Evolutionary conservation across 2,797 vertebrate genomes (phyloP).

Genomic region (Tragelaphus eurycerus): DNA sequence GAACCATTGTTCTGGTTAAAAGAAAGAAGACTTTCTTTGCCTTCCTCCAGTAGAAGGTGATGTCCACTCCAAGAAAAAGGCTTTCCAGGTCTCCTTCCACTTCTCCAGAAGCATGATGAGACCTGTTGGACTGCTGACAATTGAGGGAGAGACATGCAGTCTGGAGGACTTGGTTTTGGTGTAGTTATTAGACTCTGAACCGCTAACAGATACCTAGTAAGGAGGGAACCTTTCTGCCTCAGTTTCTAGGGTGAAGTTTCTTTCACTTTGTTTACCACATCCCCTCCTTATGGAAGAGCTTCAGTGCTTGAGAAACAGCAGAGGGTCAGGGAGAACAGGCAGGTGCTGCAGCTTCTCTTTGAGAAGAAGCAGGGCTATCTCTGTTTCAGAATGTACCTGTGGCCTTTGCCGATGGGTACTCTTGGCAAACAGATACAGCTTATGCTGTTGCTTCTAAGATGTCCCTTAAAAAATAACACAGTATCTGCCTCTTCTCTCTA

Average conservation of each 20-base stretch:
- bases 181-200: not conserved
- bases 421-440: not conserved
- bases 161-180: not conserved
- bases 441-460: not conserved
- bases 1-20: conserved; percentile 2
- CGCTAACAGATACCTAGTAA: not conserved
- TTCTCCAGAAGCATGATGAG: not conserved
- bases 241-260: not conserved
- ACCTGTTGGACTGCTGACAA: not conserved
- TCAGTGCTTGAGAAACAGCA: not conserved
- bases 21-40: not conserved
- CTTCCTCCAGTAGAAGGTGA: not conserved
- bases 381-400: not conserved
- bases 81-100: not conserved
- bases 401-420: not conserved
- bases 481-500: not conserved
- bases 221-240: not conserved
- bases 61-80: not conserved
- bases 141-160: not conserved
- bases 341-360: not conserved
- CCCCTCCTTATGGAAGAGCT: not conserved
- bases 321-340: not conserved
- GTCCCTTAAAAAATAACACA: conserved; percentile 4
- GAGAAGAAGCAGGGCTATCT: not conserved
- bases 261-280: not conserved